These are phyloP conservation scores for Bufotes viridis DNA, from an alignment of 2,797 vertebrate genomes.

Conservation along the genomic window DNA sequence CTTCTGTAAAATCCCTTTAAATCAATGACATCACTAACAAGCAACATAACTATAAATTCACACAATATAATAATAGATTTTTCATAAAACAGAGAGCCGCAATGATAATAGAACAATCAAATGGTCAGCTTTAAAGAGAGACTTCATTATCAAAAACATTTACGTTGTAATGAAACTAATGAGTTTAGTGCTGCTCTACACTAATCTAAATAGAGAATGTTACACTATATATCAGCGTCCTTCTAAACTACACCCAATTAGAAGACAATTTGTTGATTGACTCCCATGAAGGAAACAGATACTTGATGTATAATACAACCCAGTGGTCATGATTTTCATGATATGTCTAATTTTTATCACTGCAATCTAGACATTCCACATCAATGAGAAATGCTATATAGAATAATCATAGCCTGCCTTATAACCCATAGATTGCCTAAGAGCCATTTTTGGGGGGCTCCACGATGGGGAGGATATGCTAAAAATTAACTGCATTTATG, in stretches of 20 bases:
- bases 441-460: slow-evolving; percentile 10
- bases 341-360: not conserved
- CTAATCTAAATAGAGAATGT: slow-evolving; percentile 9
- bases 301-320: slow-evolving; percentile 17
- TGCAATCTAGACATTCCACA: slow-evolving; percentile 27
- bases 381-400: slow-evolving; percentile 24
- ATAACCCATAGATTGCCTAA: slow-evolving; percentile 21
- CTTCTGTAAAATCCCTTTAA: not conserved
- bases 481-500: not conserved
- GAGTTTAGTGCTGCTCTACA: not conserved
- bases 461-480: slow-evolving; percentile 9
- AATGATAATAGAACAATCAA: not conserved
- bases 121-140: not conserved
- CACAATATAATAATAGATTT: not conserved
- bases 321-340: slow-evolving; percentile 2
- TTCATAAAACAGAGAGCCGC: not conserved
- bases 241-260: slow-evolving; percentile 20
- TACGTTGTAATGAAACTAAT: not conserved
- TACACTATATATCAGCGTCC: slow-evolving; percentile 12
- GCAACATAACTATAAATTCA: not conserved
- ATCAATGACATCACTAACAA: not conserved
- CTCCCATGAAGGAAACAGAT: slow-evolving; percentile 17
- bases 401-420: slow-evolving; percentile 21
- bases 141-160: not conserved
- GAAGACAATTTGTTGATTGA: slow-evolving; percentile 41